phyloP scores from a whole-genome alignment of 2,888 invertebrate species.

The Pristionchus fissidentatus region DNA sequence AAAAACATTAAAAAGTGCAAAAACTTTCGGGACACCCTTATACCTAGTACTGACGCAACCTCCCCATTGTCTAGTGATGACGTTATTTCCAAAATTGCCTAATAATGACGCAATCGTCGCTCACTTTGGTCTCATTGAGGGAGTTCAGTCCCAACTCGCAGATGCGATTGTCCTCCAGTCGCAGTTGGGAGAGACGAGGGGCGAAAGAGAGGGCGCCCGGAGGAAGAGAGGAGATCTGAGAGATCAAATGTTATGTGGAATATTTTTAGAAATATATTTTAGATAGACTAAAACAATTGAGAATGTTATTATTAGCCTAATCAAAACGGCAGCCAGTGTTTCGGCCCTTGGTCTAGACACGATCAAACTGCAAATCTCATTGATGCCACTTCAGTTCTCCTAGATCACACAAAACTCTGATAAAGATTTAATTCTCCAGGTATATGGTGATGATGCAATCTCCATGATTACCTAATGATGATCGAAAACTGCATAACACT shows the following conservation, averaged over 20 bases:
- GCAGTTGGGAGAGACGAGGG: slow-evolving; percentile 58
- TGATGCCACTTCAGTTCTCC: background rate
- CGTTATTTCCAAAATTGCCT: background rate
- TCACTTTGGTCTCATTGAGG: slow-evolving; percentile 62
- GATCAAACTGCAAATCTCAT: slow-evolving; percentile 20
- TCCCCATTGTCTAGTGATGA: too few relatives aligned
- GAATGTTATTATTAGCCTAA: too few relatives aligned
- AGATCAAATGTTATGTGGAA: too few relatives aligned
- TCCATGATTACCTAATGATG: too few relatives aligned
- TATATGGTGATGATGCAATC: too few relatives aligned
- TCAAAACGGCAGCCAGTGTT: too few relatives aligned
- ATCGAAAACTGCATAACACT: too few relatives aligned
- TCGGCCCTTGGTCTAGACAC: too few relatives aligned
- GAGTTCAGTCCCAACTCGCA: slow-evolving; percentile 60
- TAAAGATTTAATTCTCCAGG: too few relatives aligned
- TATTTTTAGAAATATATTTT: too few relatives aligned
- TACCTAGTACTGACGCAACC: too few relatives aligned
- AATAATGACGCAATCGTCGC: background rate
- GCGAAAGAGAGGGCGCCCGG: slow-evolving; percentile 56
- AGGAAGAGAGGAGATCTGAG: slow-evolving; percentile 56
- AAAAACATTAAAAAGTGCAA: background rate
- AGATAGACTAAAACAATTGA: too few relatives aligned
- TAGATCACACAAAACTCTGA: background rate
- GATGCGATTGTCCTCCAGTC: slow-evolving; percentile 67
- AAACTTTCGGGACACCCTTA: background rate